phyloP scores from a whole-genome alignment of 1,140 invertebrate genomes.

The Bombus consobrinus region DNA sequence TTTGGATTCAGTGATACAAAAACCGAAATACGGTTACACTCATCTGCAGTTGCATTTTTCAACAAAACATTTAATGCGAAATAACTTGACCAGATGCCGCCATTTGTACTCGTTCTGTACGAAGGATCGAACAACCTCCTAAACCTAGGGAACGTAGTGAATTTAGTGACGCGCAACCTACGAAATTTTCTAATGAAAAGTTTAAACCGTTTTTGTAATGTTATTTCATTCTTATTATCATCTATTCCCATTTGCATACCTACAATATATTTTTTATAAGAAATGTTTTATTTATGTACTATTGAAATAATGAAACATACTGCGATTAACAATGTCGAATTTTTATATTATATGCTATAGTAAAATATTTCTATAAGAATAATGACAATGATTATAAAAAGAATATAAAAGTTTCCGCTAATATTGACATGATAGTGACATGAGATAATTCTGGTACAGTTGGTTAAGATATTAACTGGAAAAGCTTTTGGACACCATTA shows the following conservation, averaged over 20 bases:
- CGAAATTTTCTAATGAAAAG: background rate
- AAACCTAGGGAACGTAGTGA: background rate
- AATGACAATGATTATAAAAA: background rate
- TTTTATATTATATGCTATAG: background rate
- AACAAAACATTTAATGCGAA: constrained; percentile 20
- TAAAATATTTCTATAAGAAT: background rate
- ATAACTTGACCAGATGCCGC: constrained; percentile 37
- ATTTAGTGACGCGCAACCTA: background rate
- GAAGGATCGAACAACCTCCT: background rate
- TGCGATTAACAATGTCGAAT: background rate
- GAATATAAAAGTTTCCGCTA: background rate
- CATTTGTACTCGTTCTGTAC: constrained; percentile 6
- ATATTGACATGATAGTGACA: too few relatives aligned
- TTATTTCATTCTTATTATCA: background rate
- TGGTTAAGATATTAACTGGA: background rate
- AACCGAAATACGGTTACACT: constrained; percentile 27
- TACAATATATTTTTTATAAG: background rate
- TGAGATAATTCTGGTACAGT: background rate
- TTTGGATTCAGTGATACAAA: constrained; percentile 15
- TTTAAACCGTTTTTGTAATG: background rate
- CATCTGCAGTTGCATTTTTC: constrained; percentile 7
- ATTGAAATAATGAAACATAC: background rate
- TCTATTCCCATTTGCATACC: background rate
- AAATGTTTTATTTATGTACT: background rate
- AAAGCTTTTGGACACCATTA: background rate